These are phyloP conservation scores for Tenualosa ilisha DNA, from an alignment of 2,797 vertebrate genomes.

Conservation along the genomic window DNA sequence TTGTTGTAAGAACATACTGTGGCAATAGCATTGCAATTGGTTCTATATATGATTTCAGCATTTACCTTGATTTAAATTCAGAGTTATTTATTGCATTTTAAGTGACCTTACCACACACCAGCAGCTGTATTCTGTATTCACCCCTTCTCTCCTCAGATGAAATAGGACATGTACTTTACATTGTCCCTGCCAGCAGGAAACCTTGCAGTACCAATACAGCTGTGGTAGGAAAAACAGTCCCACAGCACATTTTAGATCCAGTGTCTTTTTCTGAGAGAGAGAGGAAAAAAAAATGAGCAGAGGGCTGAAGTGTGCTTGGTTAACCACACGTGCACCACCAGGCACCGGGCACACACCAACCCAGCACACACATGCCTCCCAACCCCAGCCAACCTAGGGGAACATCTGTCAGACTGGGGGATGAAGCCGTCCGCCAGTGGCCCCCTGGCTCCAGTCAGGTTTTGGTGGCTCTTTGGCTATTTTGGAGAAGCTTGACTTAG, in stretches of 20 bases:
- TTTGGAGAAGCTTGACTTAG: not conserved
- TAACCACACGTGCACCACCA: constrained; percentile 47
- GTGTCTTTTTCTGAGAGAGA: not conserved
- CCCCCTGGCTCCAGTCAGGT: not conserved
- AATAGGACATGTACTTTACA: not conserved
- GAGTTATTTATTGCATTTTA: not conserved
- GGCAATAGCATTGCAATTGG: not conserved
- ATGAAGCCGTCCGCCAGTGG: constrained; percentile 36
- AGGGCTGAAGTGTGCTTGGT: constrained; percentile 33
- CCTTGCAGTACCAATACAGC: not conserved
- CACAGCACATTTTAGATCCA: constrained; percentile 27
- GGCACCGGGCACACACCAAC: constrained; percentile 29
- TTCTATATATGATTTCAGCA: not conserved
- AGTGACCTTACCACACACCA: not conserved
- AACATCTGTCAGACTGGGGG: constrained; percentile 59
- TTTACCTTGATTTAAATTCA: not conserved
- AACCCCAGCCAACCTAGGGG: constrained; percentile 44
- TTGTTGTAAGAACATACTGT: not conserved
- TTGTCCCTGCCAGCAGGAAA: constrained; percentile 1
- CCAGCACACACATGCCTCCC: no score
- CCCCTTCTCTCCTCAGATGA: not conserved
- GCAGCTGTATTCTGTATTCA: not conserved
- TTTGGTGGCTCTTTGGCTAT: not conserved
- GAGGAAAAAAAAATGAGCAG: constrained; percentile 21
- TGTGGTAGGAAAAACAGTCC: not conserved